Percentiles rank a stretch among this genome's conserved stretches.
phyloP scores from a whole-genome alignment of 2,797 vertebrate genomes.

The Pseudocheirus occidentalis region DNA sequence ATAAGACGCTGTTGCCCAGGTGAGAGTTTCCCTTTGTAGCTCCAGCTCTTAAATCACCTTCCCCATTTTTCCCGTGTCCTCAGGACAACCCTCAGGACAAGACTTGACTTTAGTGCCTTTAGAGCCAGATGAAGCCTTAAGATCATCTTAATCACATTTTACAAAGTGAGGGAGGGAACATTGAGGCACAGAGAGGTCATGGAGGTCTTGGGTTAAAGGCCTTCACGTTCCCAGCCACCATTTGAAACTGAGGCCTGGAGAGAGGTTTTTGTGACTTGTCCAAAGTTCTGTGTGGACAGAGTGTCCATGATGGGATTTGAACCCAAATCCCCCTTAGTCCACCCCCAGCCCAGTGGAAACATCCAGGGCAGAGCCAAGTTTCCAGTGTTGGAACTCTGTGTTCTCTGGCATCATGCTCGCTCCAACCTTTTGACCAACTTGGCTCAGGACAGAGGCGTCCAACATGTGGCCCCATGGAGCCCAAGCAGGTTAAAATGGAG shows the following conservation, averaged over 20 bases:
- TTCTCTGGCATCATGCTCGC: neutral
- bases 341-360: neutral
- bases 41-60: neutral
- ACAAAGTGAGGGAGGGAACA: neutral
- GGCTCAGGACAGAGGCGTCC: neutral
- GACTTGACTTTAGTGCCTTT: neutral
- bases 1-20: constrained; percentile 93
- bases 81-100: neutral
- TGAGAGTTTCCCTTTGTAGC: constrained; percentile 82
- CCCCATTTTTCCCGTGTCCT: constrained; percentile 60
- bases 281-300: neutral
- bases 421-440: neutral
- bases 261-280: neutral
- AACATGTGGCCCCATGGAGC: neutral
- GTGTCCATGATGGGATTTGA: neutral
- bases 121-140: neutral
- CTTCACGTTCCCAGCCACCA: neutral
- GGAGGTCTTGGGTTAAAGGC: neutral
- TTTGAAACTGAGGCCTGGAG: neutral
- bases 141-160: neutral
- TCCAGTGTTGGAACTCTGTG: neutral
- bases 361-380: neutral
- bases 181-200: neutral
- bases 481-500: neutral
- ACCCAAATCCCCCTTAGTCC: neutral